Conservation (phyloP, 2,888 invertebrate species). For the Chorisops tibialis region DNA sequence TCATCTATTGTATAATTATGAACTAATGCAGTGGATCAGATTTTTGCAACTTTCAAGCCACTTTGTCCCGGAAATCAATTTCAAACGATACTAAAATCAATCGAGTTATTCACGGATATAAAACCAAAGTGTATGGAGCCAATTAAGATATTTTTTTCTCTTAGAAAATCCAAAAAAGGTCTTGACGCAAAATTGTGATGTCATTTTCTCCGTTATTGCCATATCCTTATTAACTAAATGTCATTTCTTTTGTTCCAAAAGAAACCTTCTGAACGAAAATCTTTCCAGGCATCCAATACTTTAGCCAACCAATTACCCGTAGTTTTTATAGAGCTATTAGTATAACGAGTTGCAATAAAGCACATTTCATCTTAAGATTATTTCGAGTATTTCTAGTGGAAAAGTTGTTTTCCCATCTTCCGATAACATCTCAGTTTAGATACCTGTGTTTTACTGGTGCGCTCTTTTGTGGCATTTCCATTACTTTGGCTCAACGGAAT, state of each 20-base stretch:
- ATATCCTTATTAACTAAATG: conserved; percentile 20
- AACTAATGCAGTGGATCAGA: too few relatives aligned
- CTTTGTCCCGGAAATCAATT: too few relatives aligned
- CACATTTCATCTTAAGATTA: conserved; percentile 25
- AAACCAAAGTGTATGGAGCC: too few relatives aligned
- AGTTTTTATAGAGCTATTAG: conserved; percentile 30
- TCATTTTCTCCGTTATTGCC: conserved; percentile 6
- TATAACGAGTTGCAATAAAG: conserved; percentile 31
- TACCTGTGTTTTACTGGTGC: too few relatives aligned
- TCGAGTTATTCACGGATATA: too few relatives aligned
- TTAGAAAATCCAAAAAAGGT: neutral
- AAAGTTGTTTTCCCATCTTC: neutral
- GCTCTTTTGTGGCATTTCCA: too few relatives aligned
- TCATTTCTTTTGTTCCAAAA: neutral
- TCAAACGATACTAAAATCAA: too few relatives aligned
- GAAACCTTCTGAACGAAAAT: neutral
- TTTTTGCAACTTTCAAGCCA: too few relatives aligned
- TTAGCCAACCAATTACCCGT: conserved; percentile 27
- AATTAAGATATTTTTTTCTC: too few relatives aligned
- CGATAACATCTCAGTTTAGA: neutral
- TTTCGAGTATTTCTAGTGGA: neutral
- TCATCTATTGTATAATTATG: too few relatives aligned
- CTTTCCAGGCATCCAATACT: conserved; percentile 18
- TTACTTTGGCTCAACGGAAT: too few relatives aligned
- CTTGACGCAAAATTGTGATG: conserved; percentile 19